Base-by-base conservation (phyloP, 1,140 invertebrate species). In the Bombus waltoni region DNA sequence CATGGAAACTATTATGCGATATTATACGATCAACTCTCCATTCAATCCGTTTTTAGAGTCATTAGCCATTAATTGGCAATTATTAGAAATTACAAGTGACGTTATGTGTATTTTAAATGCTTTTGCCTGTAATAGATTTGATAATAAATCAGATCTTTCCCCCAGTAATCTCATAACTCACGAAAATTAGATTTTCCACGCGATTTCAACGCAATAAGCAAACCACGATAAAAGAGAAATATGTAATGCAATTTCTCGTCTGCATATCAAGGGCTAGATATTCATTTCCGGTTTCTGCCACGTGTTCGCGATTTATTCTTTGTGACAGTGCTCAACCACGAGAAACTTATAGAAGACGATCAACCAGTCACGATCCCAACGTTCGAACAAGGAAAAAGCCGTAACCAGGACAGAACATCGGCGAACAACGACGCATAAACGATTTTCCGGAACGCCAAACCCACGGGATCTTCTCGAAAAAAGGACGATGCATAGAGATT, bases 401-500 rank as follows among this genome's bases (percentile, higher is more conserved):
- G 18, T 53, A 53, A 53, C 1, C 47, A 53, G 47, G 22, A 4
- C 25, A 22, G 28, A 38, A 35, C 15, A 66, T 53, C 42, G 81
- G 40, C 25, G 10, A 76, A 68, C 44, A 83, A 66, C 72, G 35
- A 32, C 44, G 22, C 18, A 59, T 57, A 42, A 32, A 53, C 44
- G 32, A 77, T 68, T 35, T 76, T 76, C 35, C 22, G 81, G 5
- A 8, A 32, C 15, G 44, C 3, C 1, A 13, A 18, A 22, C 6
- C 47, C 11, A 15, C 1, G 2, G 13, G 57, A 70, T 70, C 65
- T 22, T 25, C 10, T 3, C 25, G 5, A 28, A 85, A 85, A 78
- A 85, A 80, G 8, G 4, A 47, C 32, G 70, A 81, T 81, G 8
- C n/a, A 85, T 42, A 25, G 28, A 28, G 0, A 44, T n/a, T 40